Evolutionary conservation across 2,113 vertebrate genomes (phyloP), one percentile per base, ranked within the genome.

Genomic region (Cricetomys ansorgei): DNA sequence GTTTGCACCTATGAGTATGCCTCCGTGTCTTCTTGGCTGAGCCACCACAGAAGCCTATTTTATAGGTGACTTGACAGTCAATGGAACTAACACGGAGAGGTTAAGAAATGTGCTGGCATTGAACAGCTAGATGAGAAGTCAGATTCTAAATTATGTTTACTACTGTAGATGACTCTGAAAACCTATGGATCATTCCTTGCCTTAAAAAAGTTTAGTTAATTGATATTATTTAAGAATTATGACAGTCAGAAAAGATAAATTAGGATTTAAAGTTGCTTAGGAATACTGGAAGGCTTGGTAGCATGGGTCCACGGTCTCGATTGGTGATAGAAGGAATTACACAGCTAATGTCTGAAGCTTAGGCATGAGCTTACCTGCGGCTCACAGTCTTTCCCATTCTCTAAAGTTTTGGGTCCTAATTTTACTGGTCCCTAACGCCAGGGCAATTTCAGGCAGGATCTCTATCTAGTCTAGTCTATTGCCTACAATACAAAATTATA

Each of bases 81-180:
- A 12, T 76, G 62, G 92, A 77, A 93, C 69, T 75, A 92, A 92
- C 27, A n/a, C 45, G 92, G 83, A 94, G 65, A 93, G 12, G 34
- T 85, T 72, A 96, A 75, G 77, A 93, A 43, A 87, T 72, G 43
- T 3, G 5, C 29, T 64, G 65, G 75, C 85, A 37, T 69, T 77
- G 91, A 50, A 53, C 8, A 87, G 80, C 7, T 73, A n/a, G 83
- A 94, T 81, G 65, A 3, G 37, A 86, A 79, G n/a, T 1, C 45
- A 55, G 19, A 17, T 73, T 91, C 94, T 96, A 48, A 72, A 64
- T 62, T 45, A 1, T 67, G 6, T 57, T 94, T 96, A n/a, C 53
- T 50, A 55, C 23, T 87, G 4, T 6, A 70, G 45, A 85, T 23
- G 19, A 83, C 81, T 53, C 12, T 57, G 31, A 23, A 69, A 3